Percentiles rank a stretch among this genome's conserved stretches.
Conservation (phyloP, 2,113 vertebrate genomes). For the Bombycilla garrulus region DNA sequence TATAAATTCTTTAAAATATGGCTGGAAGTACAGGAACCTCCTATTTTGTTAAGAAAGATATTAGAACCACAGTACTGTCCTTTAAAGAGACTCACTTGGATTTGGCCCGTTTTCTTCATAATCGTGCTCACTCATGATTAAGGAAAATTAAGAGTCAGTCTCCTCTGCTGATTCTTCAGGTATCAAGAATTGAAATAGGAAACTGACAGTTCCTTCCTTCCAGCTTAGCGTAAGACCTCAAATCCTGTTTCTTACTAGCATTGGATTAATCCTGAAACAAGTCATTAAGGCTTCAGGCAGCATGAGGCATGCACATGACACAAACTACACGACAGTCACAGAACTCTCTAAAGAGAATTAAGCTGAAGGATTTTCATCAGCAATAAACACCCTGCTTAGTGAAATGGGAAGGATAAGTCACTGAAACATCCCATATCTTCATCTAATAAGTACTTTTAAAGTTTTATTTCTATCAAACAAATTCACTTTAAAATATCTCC, state of each 20-base stretch:
- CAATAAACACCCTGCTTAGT: slow-evolving; percentile 8
- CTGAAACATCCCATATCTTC: neutral
- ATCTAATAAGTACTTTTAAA: neutral
- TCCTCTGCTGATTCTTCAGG: neutral
- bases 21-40: neutral
- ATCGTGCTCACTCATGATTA: slow-evolving; percentile 54
- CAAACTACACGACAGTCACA: slow-evolving; percentile 5
- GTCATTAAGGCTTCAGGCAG: slow-evolving; percentile 41
- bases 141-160: neutral
- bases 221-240: slow-evolving; percentile 54
- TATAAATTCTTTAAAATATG: neutral
- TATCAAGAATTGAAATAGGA: neutral
- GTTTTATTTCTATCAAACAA: neutral
- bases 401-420: neutral
- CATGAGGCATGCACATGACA: slow-evolving; percentile 30
- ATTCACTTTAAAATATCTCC: neutral
- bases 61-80: neutral
- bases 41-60: neutral
- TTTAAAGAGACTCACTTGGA: slow-evolving; percentile 54
- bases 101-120: slow-evolving; percentile 39
- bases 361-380: slow-evolving; percentile 28
- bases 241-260: slow-evolving; percentile 59
- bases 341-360: slow-evolving; percentile 17
- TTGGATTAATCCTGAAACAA: slow-evolving; percentile 62
- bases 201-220: slow-evolving; percentile 27